Evolutionary conservation across 2,888 invertebrate genomes (phyloP), one percentile per base, ranked within the genome.

Genomic region (Tenthredo livida): DNA sequence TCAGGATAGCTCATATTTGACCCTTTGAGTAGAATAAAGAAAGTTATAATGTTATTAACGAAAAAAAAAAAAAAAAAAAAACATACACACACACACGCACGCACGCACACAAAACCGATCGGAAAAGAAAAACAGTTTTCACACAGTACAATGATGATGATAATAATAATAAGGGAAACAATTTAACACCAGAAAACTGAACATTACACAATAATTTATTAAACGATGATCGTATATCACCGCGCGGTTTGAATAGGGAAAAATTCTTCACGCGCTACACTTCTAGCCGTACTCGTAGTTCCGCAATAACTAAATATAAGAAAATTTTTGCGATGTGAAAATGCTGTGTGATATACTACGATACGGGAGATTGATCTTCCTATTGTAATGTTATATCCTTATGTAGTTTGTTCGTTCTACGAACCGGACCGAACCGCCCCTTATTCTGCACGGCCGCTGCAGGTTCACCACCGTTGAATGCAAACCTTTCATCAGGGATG

Each of bases 1-100:
- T 93, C 92, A 89, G 91, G 89, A 91, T 92, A 93, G 91, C 91
- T 93, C 93, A 93, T 93, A 92, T 92, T 92, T 87, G 89, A 86
- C 84, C 86, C 37, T 37, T 87, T 87, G 86, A 33, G 15, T 43
- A 25, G 21, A 85, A 85, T 37, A 25, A 72, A 33, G 4, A 33
- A 84, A 7, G 37, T 37, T 37, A 37, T 37, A 7, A 9, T 17
- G 9, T 70, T 5, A 37, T 37, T 37, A 37, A 37, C 6, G 25
- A 21, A 21, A 61, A 25, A 25, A 61, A 7, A 61, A 61, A 61
- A 37, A 37, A 37, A 37, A 37, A 7, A 7, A 37, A 7, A 0
- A 7, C 0, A 37, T 0, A 37, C 6, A 37, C 6, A 37, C 7
- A 37, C 7, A 37, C 37, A 10, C 7, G 1, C 6, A 37, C 37